Base-by-base conservation (phyloP, 2,113 vertebrate species). In the Plectropomus leopardus region DNA sequence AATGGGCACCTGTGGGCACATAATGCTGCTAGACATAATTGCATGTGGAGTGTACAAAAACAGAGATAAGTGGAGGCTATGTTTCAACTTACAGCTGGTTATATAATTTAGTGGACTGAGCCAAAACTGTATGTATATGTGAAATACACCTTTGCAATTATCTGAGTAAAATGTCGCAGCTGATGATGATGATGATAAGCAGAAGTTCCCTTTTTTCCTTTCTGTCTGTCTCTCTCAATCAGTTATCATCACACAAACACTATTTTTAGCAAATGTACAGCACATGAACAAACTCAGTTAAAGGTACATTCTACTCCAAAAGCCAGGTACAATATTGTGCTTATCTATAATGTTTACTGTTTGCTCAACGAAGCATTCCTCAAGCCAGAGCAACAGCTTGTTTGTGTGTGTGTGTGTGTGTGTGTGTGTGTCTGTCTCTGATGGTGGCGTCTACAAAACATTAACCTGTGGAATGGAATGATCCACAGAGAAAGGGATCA, bases 401-500 rank as follows among this genome's bases (percentile, higher is more conserved):
- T 77, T 66, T 85, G 70, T 83, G 32, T 15, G 28, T 34, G 28
- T 50, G 2, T 47, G 48, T 66, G 48, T 61, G 66, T 77, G 61
- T 85, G 70, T 83, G 32, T 15, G 28, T 34, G 28, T 50, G 2
- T 47, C 54, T 66, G 48, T 61, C 11, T 55, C 32, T 0, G 48
- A 60, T 61, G 75, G 68, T 60, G 68, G 61, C 1, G 1, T 73
- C 84, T 76, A 71, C 66, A 61, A 86, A 85, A 81, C 68, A 91
- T 84, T 74, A 92, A 91, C 84, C 77, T 76, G 83, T 68, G 55
- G 82, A 86, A 88, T 40, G 47, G 79, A 85, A 89, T 45, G 50
- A 87, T 72, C 65, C 34, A 21, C 74, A 77, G 48, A 84, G 75
- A 87, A 90, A 80, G 71, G 51, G 63, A 78, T 73, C 71, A 59